These are phyloP conservation scores for Urosaurus nigricauda DNA, from an alignment of 2,797 vertebrate genomes.

Conservation along the genomic window DNA sequence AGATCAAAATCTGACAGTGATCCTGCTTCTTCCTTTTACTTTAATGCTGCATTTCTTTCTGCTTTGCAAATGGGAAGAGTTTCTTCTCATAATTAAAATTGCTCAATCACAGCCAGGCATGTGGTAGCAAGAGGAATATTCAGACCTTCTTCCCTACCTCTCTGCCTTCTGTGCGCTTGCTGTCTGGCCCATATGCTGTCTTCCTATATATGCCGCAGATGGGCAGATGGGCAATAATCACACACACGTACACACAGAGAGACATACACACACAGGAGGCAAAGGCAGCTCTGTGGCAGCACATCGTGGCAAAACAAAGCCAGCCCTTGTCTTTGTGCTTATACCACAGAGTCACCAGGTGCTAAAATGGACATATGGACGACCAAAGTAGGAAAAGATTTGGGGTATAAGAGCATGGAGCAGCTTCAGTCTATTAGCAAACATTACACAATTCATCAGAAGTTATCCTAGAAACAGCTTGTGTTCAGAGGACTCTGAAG, in stretches of 20 bases:
- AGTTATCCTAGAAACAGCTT: not conserved
- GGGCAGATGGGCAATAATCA: constrained; percentile 78
- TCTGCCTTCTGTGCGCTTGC: constrained; percentile 67
- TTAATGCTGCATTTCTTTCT: not conserved
- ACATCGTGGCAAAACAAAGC: constrained; percentile 72
- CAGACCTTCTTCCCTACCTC: constrained; percentile 59
- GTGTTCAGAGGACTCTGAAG: constrained; percentile 21
- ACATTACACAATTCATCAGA: constrained; percentile 47
- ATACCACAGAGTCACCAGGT: constrained; percentile 47
- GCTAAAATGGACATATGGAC: constrained; percentile 67
- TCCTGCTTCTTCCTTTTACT: not conserved
- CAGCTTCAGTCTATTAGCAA: constrained; percentile 59
- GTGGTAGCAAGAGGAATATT: constrained; percentile 21
- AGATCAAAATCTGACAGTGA: not conserved
- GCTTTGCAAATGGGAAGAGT: not conserved
- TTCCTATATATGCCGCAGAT: constrained; percentile 69
- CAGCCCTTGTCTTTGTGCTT: constrained; percentile 68
- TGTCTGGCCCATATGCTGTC: constrained; percentile 77
- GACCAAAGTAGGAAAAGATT: constrained; percentile 46
- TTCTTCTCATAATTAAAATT: not conserved
- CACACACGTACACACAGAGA: constrained; percentile 23
- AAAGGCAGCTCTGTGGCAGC: constrained; percentile 71
- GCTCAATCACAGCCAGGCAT: constrained; percentile 49
- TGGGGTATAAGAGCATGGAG: constrained; percentile 49
- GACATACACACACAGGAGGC: constrained; percentile 63